Conservation (phyloP, 2,888 invertebrate genomes). For the Brachycybe producta region DNA sequence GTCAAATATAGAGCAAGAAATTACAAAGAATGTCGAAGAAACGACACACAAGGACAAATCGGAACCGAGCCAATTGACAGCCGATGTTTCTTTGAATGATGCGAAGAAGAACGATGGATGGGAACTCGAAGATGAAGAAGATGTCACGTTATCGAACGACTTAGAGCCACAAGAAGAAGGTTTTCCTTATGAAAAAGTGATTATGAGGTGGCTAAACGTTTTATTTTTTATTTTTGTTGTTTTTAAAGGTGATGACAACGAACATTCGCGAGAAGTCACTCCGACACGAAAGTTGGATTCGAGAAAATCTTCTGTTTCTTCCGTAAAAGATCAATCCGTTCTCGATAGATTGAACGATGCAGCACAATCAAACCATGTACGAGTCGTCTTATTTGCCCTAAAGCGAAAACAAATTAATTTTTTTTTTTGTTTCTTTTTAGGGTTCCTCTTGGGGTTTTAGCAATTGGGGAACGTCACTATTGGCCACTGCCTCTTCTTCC, state of each 20-base stretch:
- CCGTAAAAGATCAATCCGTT: background rate
- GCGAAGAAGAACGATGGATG: background rate
- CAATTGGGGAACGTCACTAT: constrained; percentile 60
- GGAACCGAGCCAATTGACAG: background rate
- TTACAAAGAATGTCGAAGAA: background rate
- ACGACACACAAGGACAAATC: background rate
- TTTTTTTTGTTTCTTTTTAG: constrained; percentile 15
- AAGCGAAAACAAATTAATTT: background rate
- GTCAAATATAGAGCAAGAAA: too few species aligned
- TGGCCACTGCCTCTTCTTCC: constrained; percentile 61
- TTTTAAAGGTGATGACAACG: too few species aligned
- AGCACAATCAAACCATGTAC: background rate
- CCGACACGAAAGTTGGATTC: too few species aligned
- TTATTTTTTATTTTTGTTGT: too few species aligned
- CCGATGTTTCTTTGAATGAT: background rate
- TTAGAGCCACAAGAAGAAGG: too few species aligned
- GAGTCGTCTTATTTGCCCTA: background rate
- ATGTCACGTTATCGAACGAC: too few species aligned
- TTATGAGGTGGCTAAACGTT: too few species aligned
- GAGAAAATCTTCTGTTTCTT: too few species aligned
- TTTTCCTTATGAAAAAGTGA: too few species aligned
- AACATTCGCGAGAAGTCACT: too few species aligned
- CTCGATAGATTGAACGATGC: background rate
- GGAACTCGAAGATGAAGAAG: constrained; percentile 10
- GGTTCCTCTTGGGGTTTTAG: constrained; percentile 45